Conservation (phyloP, 2,797 vertebrate species). For the Notamacropus eugenii region DNA sequence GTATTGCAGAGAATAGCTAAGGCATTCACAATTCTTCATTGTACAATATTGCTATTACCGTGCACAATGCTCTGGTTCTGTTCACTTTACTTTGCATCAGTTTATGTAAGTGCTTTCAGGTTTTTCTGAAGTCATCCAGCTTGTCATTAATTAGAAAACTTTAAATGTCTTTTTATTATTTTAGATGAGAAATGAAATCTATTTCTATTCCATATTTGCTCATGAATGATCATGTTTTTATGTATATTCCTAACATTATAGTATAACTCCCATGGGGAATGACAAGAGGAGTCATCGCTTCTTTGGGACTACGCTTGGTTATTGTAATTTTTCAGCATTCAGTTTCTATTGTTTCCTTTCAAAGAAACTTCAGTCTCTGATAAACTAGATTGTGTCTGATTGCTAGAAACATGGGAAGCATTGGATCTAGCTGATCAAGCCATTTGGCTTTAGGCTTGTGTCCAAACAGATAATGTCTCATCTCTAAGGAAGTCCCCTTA, state of each 20-base stretch:
- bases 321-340: no score
- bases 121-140: background rate
- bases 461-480: slow-evolving; percentile 73
- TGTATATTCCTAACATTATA: slow-evolving; percentile 51
- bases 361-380: slow-evolving; percentile 69
- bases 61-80: background rate
- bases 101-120: background rate
- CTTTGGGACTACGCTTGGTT: no score
- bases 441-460: slow-evolving; percentile 64
- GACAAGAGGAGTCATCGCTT: no score
- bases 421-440: slow-evolving; percentile 73
- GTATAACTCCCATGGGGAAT: background rate
- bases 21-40: background rate
- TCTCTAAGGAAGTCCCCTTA: slow-evolving; percentile 77
- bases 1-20: background rate
- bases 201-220: slow-evolving; percentile 54
- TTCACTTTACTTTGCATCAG: background rate
- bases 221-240: slow-evolving; percentile 40
- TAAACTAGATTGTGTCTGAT: slow-evolving; percentile 61
- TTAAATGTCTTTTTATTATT: slow-evolving; percentile 58
- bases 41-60: background rate
- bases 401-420: slow-evolving; percentile 62
- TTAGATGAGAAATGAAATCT: slow-evolving; percentile 54
- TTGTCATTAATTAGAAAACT: slow-evolving; percentile 53
- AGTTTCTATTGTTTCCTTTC: slow-evolving; percentile 60